These are phyloP conservation scores for Oreochromis grahami DNA, from an alignment of 2,797 vertebrate species.

Conservation along the genomic window DNA sequence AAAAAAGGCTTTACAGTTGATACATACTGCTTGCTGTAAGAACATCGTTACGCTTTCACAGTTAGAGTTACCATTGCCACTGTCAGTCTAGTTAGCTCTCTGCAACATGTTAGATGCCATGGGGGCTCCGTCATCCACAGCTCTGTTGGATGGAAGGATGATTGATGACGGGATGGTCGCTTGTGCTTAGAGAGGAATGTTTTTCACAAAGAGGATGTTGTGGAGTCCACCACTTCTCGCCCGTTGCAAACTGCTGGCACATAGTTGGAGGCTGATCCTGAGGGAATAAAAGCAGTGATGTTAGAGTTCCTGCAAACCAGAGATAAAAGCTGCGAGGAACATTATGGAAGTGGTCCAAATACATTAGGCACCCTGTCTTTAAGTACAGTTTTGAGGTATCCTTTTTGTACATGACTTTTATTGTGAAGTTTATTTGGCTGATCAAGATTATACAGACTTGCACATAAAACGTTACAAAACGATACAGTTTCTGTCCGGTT, in stretches of 20 bases:
- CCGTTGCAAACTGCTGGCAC: constrained; percentile 95
- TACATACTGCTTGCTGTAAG: constrained; percentile 45
- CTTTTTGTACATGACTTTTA: not conserved
- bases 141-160: constrained; percentile 21
- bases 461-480: not conserved
- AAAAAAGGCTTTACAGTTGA: constrained; percentile 62
- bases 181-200: constrained; percentile 18
- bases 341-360: not conserved
- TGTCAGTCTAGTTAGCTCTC: constrained; percentile 32
- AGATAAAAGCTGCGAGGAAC: not conserved
- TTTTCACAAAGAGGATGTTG: constrained; percentile 91
- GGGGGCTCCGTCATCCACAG: not conserved
- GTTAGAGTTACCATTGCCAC: constrained; percentile 25
- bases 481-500: not conserved
- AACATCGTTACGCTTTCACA: constrained; percentile 51
- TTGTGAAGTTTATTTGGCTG: not conserved
- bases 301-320: constrained; percentile 3
- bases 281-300: not conserved
- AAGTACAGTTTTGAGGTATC: not conserved
- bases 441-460: not conserved
- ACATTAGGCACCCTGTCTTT: not conserved
- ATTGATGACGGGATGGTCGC: constrained; percentile 12
- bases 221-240: constrained; percentile 94
- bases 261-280: constrained; percentile 85
- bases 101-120: constrained; percentile 31